These are phyloP conservation scores for Psilanteris sp. DNA, from an alignment of 1,140 invertebrate genomes.

Conservation along the genomic window DNA sequence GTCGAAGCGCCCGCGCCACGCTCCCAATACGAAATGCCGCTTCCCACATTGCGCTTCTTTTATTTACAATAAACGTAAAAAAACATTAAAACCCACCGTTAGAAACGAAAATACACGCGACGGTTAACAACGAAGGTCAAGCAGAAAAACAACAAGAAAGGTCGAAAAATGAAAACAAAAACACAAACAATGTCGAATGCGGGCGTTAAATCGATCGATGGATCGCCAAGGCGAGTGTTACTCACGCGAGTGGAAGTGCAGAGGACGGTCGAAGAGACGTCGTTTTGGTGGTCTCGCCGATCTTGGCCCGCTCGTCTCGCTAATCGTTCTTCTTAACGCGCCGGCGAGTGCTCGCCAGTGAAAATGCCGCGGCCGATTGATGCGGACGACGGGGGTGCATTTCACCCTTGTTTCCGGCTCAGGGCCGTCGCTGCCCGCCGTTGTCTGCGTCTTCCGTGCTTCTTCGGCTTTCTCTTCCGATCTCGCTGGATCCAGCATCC, in stretches of 20 bases:
- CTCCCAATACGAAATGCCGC: too few species aligned
- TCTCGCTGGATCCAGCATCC: constrained; percentile 68
- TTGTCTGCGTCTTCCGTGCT: constrained; percentile 72
- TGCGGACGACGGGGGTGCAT: constrained; percentile 71
- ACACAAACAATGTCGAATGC: too few species aligned
- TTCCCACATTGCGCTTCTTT: too few species aligned
- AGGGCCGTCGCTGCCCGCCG: constrained; percentile 70
- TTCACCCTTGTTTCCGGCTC: constrained; percentile 71
- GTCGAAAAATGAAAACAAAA: background rate
- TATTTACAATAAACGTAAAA: too few species aligned
- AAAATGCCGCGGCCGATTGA: constrained; percentile 73
- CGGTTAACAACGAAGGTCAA: too few species aligned
- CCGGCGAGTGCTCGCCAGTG: constrained; percentile 67
- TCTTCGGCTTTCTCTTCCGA: constrained; percentile 74
- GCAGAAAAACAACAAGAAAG: too few species aligned
- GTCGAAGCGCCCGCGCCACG: too few species aligned
- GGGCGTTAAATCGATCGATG: constrained; percentile 1
- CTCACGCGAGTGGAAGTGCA: constrained; percentile 60
- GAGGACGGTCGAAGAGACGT: constrained; percentile 42
- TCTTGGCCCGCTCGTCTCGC: constrained; percentile 33
- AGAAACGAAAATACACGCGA: too few species aligned
- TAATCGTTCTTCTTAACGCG: constrained; percentile 62
- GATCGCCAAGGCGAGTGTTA: constrained; percentile 16
- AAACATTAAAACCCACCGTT: too few species aligned
- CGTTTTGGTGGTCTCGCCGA: constrained; percentile 26